A percentile compares a stretch with the other conserved stretches of the same genome.
Conservation (phyloP, 1,140 invertebrate species). For the Euschistus heros region DNA sequence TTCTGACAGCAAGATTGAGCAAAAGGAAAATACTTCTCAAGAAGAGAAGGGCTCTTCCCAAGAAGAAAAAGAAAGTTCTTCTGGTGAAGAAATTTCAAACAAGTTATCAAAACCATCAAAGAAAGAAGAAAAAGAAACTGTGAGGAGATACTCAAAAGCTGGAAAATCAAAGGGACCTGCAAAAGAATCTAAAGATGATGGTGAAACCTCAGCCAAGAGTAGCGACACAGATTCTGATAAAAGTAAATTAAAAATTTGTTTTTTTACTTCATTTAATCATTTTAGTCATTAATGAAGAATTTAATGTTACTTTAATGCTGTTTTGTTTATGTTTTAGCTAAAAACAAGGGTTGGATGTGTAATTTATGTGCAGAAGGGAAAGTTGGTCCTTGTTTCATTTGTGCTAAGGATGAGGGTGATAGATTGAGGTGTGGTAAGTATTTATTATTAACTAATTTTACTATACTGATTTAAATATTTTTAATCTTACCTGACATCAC, state of each 20-base stretch:
- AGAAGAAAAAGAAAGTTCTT: too few relatives aligned
- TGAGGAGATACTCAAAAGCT: not conserved
- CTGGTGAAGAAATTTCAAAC: too few relatives aligned
- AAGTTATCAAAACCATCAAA: too few relatives aligned
- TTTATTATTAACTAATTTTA: too few relatives aligned
- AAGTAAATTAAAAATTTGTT: conserved; percentile 20
- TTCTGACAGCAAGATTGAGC: too few relatives aligned
- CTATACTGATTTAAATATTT: too few relatives aligned
- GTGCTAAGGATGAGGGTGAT: conserved; percentile 36
- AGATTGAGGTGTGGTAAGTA: conserved; percentile 28
- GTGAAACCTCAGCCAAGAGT: not conserved
- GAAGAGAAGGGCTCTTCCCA: not conserved
- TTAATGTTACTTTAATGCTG: not conserved
- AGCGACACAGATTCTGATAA: conserved; percentile 27
- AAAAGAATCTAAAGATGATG: not conserved
- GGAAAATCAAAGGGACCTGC: not conserved
- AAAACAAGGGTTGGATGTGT: conserved; percentile 31
- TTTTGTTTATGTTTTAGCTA: conserved; percentile 2
- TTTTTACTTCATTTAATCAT: too few relatives aligned
- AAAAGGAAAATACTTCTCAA: not conserved
- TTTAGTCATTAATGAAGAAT: not conserved
- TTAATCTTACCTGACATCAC: too few relatives aligned
- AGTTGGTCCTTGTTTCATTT: conserved; percentile 40
- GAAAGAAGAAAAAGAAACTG: too few relatives aligned
- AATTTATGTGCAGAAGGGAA: conserved; percentile 38